Conservation (phyloP, 2,888 invertebrate genomes). For the Hydroisotoma schaefferi region DNA sequence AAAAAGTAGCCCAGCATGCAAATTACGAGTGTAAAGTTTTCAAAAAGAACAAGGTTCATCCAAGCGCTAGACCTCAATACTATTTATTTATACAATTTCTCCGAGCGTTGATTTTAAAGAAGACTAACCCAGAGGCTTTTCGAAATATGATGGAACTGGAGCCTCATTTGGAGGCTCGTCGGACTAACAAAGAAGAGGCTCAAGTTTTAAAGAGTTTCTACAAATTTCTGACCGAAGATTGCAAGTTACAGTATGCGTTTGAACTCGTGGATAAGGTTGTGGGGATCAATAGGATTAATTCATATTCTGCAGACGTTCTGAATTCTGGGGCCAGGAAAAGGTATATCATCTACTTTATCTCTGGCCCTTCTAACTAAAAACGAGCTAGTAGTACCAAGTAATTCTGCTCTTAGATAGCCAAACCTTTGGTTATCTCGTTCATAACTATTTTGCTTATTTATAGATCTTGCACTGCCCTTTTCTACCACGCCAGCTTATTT, state of each 20-base stretch:
- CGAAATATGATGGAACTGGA: constrained; percentile 25
- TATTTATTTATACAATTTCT: constrained; percentile 34
- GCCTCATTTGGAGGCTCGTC: constrained; percentile 22
- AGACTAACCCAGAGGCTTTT: constrained; percentile 16
- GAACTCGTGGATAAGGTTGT: constrained; percentile 26
- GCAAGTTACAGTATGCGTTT: constrained; percentile 22
- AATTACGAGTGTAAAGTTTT: constrained; percentile 35
- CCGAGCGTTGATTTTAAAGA: constrained; percentile 18
- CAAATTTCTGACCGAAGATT: constrained; percentile 28
- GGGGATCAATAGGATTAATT: constrained; percentile 33
- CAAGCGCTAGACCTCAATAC: constrained; percentile 24
- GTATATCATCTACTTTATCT: constrained; percentile 8
- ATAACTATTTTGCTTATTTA: background rate
- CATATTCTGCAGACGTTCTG: constrained; percentile 28
- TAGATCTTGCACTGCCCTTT: constrained; percentile 31
- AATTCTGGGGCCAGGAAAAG: constrained; percentile 25
- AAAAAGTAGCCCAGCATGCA: constrained; percentile 23
- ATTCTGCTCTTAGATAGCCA: background rate
- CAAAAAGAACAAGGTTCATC: constrained; percentile 21
- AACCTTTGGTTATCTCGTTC: background rate
- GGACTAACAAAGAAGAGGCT: constrained; percentile 12
- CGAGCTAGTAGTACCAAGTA: background rate
- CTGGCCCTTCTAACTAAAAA: background rate
- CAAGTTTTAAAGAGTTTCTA: constrained; percentile 24
- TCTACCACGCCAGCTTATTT: constrained; percentile 28